Evolutionary conservation across 2,113 vertebrate genomes (phyloP), one percentile per base, ranked within the genome.

Genomic region (Anarrhichthys ocellatus): DNA sequence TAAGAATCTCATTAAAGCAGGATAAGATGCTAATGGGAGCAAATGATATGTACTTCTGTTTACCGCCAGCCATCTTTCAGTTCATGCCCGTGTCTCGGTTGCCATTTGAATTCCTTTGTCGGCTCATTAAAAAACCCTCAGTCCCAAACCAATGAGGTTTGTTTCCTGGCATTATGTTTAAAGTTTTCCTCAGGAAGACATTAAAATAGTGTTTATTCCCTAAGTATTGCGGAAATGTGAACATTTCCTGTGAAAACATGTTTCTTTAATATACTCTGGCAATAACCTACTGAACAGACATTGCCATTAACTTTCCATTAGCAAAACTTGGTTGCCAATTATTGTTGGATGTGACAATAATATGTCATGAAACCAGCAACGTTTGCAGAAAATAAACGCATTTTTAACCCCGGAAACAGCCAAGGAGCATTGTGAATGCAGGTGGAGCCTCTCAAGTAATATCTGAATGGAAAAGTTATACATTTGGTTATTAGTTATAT

Each of bases 361-460:
- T 20, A 29, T 3, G 40, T 42, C 1, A 56, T 59, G 40, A 66
- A 66, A 76, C 7, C 5, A 56, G 52, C n/a, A 34, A 38, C 1
- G 11, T 40, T 62, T n/a, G 32, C 29, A 46, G 70, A 73, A 76
- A 56, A 46, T 38, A 17, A 58, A 73, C 65, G 29, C 6, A 44
- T 79, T 76, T 42, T 77, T 84, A 77, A 46, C 84, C 82, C 82
- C 50, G 68, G 82, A 69, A 87, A 86, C 82, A 73, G 34, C 42
- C 20, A 77, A 63, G 27, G 50, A 58, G 17, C 59, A 46, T 22
- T 64, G 9, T 42, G 14, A 36, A 76, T 29, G 13, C 10, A 69
- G 2, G 1, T 10, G 2, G 44, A 68, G 68, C 20, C n/a, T 50
- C 17, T 81, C 14, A 65, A 46, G 71, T 68, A 24, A 59, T 48